Conservation (phyloP, 2,888 invertebrate genomes). For the Volucella zonaria region DNA sequence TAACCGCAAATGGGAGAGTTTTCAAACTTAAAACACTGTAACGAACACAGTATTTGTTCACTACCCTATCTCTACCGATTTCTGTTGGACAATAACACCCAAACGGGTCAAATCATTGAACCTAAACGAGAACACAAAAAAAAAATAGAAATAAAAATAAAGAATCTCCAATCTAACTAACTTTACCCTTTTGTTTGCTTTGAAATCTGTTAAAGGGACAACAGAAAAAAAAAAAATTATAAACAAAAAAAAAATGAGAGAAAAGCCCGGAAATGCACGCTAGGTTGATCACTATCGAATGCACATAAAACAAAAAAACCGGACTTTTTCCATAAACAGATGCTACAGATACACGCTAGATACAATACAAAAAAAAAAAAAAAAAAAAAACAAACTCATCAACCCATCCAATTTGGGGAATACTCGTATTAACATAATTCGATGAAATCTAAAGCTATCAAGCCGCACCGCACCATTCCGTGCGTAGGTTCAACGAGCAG, state of each 20-base stretch:
- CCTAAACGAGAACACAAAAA: slow-evolving; percentile 44
- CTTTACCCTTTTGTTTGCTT: slow-evolving; percentile 17
- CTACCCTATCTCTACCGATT: not conserved
- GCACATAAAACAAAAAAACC: not conserved
- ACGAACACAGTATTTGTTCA: not conserved
- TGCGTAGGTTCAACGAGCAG: not conserved
- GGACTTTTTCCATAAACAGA: not conserved
- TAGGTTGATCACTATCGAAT: slow-evolving; percentile 26
- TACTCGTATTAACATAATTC: not conserved
- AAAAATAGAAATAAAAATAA: not conserved
- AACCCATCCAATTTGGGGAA: not conserved
- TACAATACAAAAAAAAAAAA: not conserved
- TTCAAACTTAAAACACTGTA: too few relatives aligned
- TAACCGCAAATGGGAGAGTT: slow-evolving; percentile 6
- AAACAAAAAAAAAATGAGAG: slow-evolving; percentile 3
- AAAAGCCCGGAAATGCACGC: slow-evolving; percentile 45
- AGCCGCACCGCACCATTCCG: not conserved
- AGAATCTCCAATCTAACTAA: slow-evolving; percentile 1
- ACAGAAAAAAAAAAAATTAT: slow-evolving; percentile 15
- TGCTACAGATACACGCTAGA: not conserved
- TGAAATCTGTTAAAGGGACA: slow-evolving; percentile 1
- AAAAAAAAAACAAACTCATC: not conserved
- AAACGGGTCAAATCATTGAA: slow-evolving; percentile 51
- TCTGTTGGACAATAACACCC: slow-evolving; percentile 20
- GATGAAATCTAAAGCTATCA: not conserved